phyloP scores from a whole-genome alignment of 2,888 invertebrate species.

The Synanthedon formicaeformis region DNA sequence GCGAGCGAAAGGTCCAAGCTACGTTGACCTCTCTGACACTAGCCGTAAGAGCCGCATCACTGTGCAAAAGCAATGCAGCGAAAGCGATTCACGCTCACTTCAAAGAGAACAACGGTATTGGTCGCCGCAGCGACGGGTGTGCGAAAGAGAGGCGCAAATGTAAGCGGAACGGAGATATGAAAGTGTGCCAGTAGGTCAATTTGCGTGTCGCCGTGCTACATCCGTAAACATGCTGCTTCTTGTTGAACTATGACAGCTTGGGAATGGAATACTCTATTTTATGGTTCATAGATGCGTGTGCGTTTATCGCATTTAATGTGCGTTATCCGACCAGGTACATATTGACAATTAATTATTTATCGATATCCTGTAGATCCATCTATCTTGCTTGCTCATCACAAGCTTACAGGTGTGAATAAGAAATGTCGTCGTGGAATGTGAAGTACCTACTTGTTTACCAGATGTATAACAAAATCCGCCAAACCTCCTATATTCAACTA shows the following conservation, averaged over 20 bases:
- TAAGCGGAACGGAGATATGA: constrained; percentile 14
- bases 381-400: too few species aligned
- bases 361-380: too few species aligned
- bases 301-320: too few species aligned
- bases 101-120: neutral
- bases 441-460: too few species aligned
- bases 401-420: too few species aligned
- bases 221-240: constrained; percentile 1
- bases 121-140: neutral
- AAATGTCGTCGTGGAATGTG: too few species aligned
- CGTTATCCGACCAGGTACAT: too few species aligned
- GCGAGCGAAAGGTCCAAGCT: constrained; percentile 16
- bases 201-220: constrained; percentile 11
- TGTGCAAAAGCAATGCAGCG: neutral
- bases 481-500: too few species aligned
- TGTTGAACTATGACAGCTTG: constrained; percentile 3
- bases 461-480: too few species aligned
- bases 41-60: neutral
- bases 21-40: neutral
- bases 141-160: neutral
- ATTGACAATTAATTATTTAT: too few species aligned
- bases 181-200: constrained; percentile 50
- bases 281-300: neutral
- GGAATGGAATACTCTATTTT: constrained; percentile 2
- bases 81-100: neutral